These are phyloP conservation scores for Plemyria rubiginata DNA, from an alignment of 2,888 invertebrate species.

Conservation along the genomic window DNA sequence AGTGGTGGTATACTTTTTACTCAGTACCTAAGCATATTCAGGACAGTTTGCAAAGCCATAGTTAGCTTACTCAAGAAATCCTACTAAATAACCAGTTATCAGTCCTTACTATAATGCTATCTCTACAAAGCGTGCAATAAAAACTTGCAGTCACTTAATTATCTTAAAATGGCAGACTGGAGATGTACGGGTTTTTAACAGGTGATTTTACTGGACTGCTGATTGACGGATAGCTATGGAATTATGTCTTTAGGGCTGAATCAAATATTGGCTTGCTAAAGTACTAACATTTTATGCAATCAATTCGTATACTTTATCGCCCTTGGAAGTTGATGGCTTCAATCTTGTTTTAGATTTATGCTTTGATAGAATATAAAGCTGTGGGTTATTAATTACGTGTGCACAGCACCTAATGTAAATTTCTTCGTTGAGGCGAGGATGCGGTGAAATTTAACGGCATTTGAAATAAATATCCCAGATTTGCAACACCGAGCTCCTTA, in stretches of 20 bases:
- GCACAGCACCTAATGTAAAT: constrained; percentile 66
- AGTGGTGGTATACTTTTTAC: neutral
- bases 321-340: neutral
- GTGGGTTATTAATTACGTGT: constrained; percentile 37
- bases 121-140: constrained; percentile 20
- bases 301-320: neutral
- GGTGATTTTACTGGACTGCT: constrained; percentile 17
- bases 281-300: constrained; percentile 20
- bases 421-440: constrained; percentile 64
- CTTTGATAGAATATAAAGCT: neutral
- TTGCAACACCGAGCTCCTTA: constrained; percentile 59
- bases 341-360: neutral
- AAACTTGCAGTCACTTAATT: constrained; percentile 28
- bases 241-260: constrained; percentile 21
- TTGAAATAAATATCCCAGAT: constrained; percentile 76
- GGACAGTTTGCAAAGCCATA: neutral
- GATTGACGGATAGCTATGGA: constrained; percentile 22
- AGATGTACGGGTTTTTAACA: constrained; percentile 28
- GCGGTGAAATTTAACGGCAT: constrained; percentile 70
- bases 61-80: neutral
- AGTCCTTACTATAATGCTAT: constrained; percentile 16
- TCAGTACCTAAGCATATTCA: neutral
- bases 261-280: constrained; percentile 15
- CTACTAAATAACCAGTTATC: constrained; percentile 7
- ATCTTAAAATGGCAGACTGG: constrained; percentile 17